Evolutionary conservation across 2,888 invertebrate genomes (phyloP).

Genomic region (Trisateles emortualis): DNA sequence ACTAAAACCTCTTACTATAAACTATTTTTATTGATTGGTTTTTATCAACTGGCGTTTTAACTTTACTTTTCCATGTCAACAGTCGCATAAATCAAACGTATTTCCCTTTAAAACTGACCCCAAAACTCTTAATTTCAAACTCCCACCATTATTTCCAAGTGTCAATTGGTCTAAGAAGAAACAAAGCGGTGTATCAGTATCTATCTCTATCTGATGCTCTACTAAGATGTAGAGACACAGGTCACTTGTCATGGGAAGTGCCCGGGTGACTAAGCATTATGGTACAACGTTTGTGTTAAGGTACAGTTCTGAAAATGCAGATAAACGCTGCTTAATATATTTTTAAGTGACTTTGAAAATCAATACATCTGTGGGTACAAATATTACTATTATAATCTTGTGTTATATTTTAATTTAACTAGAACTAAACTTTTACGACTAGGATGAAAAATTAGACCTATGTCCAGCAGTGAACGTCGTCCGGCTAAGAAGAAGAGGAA

Average conservation of each 20-base stretch:
- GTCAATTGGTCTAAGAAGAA: constrained; percentile 19
- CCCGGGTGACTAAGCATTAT: constrained; percentile 61
- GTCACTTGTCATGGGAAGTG: constrained; percentile 68
- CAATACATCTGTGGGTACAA: no score
- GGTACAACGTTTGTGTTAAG: constrained; percentile 47
- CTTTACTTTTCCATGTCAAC: no score
- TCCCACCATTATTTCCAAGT: constrained; percentile 13
- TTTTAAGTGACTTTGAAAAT: background rate
- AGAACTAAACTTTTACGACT: no score
- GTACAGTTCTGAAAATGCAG: constrained; percentile 38
- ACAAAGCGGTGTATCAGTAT: constrained; percentile 30
- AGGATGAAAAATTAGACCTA: no score
- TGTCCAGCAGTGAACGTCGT: no score
- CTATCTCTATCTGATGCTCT: constrained; percentile 44
- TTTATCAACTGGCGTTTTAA: background rate
- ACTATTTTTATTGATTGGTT: no score
- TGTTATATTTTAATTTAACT: no score
- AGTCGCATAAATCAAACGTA: background rate
- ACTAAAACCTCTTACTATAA: no score
- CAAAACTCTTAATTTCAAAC: constrained; percentile 4
- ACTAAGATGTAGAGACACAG: constrained; percentile 50
- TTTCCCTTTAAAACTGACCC: background rate
- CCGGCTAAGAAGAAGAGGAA: no score
- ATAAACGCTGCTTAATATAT: background rate
- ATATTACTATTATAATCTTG: no score